Base-by-base conservation (phyloP, 2,888 invertebrate genomes). In the Autographa pulchrina region DNA sequence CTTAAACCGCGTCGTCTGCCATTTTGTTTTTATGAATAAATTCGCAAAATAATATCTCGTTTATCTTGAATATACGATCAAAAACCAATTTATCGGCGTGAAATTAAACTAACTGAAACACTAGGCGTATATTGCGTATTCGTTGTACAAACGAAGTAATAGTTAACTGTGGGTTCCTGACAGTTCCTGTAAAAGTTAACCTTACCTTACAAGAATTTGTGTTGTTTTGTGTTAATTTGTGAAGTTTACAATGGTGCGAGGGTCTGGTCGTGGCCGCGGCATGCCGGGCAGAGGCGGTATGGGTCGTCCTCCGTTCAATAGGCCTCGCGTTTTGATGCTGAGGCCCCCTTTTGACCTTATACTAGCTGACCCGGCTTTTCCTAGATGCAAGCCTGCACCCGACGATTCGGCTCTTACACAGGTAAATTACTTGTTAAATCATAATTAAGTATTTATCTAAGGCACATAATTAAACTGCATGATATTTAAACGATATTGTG, bases 311-410 rank as follows among this genome's bases (percentile, higher is more conserved):
- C 94, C 93, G 54, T 95, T 94, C 84, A 94, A 92, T 82, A 91
- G 95, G 70, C 96, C 95, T 1, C 88, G 95, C 41, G 90, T 94
- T n/a, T 66, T 93, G 78, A 91, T 94, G 96, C 92, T 91, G 73
- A 96, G 98, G 43, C 98, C 98, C 85, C 98, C 98, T 0, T 99
- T 99, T 86, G 99, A 99, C 90, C 95, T 98, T 72, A 97, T 98
- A 1, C 94, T 98, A 43, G 99, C 99, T 74, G 99, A 99, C 90
- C 97, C 97, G 56, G 97, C 98, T 0, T 99, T 99, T 89, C 99
- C 99, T 0, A 96, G 98, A 83, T 98, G 98, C 16, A 96, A 96
- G 82, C 97, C 98, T 0, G 96, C 97, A 0, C 96, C 97, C 0
- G 99, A 99, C 86, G 99, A 99, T 90, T 96, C 98, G 3, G 97